A percentile compares a stretch with the other conserved stretches of the same genome.
These are phyloP conservation scores for Periophthalmus modestus DNA, from an alignment of 2,113 vertebrate genomes.

Conservation along the genomic window DNA sequence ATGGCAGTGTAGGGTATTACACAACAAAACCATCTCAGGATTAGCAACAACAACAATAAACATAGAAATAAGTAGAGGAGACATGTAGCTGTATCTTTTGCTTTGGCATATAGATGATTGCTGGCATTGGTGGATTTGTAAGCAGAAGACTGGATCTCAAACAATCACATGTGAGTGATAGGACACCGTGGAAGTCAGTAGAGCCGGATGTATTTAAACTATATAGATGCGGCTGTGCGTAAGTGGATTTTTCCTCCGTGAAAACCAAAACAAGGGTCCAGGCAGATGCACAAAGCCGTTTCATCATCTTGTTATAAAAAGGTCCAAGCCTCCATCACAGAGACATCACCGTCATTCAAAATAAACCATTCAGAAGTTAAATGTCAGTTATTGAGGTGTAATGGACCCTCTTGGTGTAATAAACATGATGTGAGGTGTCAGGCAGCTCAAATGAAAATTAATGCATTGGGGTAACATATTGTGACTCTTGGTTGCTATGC, in stretches of 20 bases:
- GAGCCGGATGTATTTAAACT: constrained; percentile 54
- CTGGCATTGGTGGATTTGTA: constrained; percentile 79
- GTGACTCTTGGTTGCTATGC: too few relatives aligned
- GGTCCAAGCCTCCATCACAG: constrained; percentile 32
- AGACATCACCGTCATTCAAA: constrained; percentile 7
- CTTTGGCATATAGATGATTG: constrained; percentile 75
- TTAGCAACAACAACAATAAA: constrained; percentile 75
- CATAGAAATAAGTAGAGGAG: constrained; percentile 74
- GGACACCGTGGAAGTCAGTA: constrained; percentile 71
- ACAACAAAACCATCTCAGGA: constrained; percentile 74
- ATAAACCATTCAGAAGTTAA: constrained; percentile 11
- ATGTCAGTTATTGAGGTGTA: not conserved
- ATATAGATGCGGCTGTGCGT: constrained; percentile 33
- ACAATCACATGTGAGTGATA: constrained; percentile 73
- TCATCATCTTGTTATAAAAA: constrained; percentile 62
- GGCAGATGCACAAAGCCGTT: constrained; percentile 58
- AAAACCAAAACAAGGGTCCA: constrained; percentile 46
- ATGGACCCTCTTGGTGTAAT: not conserved
- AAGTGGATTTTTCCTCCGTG: constrained; percentile 70
- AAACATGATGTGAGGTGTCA: not conserved
- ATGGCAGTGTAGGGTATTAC: constrained; percentile 74
- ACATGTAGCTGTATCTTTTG: constrained; percentile 71
- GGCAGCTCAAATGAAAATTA: not conserved
- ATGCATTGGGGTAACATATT: too few relatives aligned
- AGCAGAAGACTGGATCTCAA: constrained; percentile 78